Percentiles rank a stretch among this genome's conserved stretches.
Evolutionary conservation across 2,888 invertebrate species (phyloP).

Genomic region (Drosophila rubida): DNA sequence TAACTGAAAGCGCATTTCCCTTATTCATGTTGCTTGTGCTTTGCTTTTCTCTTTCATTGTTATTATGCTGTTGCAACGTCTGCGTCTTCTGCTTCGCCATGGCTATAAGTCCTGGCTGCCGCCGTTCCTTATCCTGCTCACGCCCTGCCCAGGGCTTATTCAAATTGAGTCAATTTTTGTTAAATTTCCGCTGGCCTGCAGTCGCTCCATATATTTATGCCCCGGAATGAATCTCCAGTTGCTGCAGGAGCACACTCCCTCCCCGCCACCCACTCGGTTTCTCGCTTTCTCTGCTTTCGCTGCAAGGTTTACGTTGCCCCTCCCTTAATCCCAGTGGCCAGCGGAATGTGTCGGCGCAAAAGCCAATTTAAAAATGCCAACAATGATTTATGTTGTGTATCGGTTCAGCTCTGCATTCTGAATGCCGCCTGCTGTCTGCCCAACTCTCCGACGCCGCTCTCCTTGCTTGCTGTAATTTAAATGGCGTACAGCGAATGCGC

Average conservation of each 20-base stretch:
- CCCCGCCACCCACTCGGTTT: too few species aligned
- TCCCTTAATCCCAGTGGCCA: constrained; percentile 66
- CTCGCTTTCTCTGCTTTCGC: constrained; percentile 24
- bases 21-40: constrained; percentile 18
- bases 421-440: background rate
- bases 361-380: constrained; percentile 84
- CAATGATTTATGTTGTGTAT: constrained; percentile 79
- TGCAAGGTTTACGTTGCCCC: constrained; percentile 44
- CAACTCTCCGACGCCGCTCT: background rate
- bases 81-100: background rate
- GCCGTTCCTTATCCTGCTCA: constrained; percentile 38
- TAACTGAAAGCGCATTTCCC: constrained; percentile 36
- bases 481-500: constrained; percentile 46
- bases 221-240: constrained; percentile 40
- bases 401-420: constrained; percentile 14
- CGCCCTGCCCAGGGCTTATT: constrained; percentile 62
- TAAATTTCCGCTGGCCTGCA: constrained; percentile 71
- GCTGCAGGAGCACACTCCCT: background rate
- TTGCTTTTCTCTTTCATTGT: constrained; percentile 43
- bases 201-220: constrained; percentile 51
- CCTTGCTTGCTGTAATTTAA: constrained; percentile 53
- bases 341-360: constrained; percentile 72
- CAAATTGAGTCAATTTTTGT: constrained; percentile 80
- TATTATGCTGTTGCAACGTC: constrained; percentile 31
- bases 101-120: background rate